Conservation (phyloP, 2,888 invertebrate species). For the Lepidocyrtoides sp. region DNA sequence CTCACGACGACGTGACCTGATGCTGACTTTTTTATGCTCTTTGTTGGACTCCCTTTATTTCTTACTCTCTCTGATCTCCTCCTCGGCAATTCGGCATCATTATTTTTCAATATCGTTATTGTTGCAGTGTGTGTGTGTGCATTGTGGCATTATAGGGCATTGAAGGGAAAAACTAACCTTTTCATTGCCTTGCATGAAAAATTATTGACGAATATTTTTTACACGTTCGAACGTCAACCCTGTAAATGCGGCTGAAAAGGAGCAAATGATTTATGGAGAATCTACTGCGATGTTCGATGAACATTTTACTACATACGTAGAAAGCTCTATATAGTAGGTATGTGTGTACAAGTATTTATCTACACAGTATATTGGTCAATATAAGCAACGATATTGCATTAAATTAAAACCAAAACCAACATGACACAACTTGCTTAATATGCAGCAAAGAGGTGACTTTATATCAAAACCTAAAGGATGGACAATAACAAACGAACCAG, state of each 20-base stretch:
- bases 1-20: constrained; percentile 64
- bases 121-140: not conserved
- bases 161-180: not conserved
- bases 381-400: constrained; percentile 18
- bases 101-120: constrained; percentile 18
- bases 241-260: constrained; percentile 58
- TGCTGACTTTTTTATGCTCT: constrained; percentile 37
- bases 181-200: constrained; percentile 17
- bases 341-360: not conserved
- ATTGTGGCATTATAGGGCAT: not conserved
- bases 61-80: not conserved
- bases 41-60: not conserved
- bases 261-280: constrained; percentile 71
- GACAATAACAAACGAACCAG: not conserved
- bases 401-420: constrained; percentile 53
- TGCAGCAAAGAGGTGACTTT: constrained; percentile 34
- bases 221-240: constrained; percentile 35
- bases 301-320: constrained; percentile 21
- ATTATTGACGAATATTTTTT: constrained; percentile 15
- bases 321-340: not conserved
- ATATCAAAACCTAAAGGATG: constrained; percentile 42
- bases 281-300: not conserved
- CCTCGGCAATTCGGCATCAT: not conserved
- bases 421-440: constrained; percentile 22
- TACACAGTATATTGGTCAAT: not conserved